A percentile compares a stretch with the other conserved stretches of the same genome.
phyloP scores from a whole-genome alignment of 2,888 invertebrate genomes.

The Antheraea assamensis region DNA sequence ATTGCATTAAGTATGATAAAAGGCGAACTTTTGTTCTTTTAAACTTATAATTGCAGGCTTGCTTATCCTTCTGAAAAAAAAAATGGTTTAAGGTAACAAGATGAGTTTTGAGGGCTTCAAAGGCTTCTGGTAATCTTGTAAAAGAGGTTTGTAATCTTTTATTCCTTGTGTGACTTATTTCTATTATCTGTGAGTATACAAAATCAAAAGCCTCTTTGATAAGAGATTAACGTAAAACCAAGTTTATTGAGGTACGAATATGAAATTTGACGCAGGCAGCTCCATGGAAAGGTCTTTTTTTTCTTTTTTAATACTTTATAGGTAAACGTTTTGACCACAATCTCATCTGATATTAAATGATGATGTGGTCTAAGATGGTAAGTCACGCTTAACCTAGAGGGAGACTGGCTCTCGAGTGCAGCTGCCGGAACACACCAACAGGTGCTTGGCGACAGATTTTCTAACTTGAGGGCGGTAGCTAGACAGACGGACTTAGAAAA shows the following conservation, averaged over 20 bases:
- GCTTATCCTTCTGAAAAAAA: constrained; percentile 36
- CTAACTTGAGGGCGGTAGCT: too few relatives aligned
- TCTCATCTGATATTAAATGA: too few relatives aligned
- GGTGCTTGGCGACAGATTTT: too few relatives aligned
- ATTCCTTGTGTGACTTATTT: constrained; percentile 39
- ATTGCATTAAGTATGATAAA: constrained; percentile 17
- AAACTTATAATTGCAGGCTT: constrained; percentile 51
- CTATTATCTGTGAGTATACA: constrained; percentile 26
- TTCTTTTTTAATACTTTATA: too few relatives aligned
- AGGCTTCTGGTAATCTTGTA: constrained; percentile 40
- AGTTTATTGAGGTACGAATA: background rate
- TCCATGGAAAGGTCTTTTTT: background rate
- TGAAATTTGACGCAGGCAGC: too few relatives aligned
- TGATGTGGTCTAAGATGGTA: too few relatives aligned
- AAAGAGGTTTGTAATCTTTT: constrained; percentile 36
- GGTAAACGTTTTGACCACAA: too few relatives aligned
- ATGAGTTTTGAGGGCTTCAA: constrained; percentile 44
- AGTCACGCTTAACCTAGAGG: too few relatives aligned
- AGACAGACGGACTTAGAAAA: too few relatives aligned
- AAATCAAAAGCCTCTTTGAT: background rate
- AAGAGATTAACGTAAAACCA: background rate
- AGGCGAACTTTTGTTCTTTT: constrained; percentile 32
- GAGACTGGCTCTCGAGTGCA: too few relatives aligned
- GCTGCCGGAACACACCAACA: too few relatives aligned
- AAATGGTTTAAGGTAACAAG: constrained; percentile 38